Evolutionary conservation across 2,113 vertebrate species (phyloP), one percentile per base, ranked within the genome.

Genomic region (Crotalus horridus): DNA sequence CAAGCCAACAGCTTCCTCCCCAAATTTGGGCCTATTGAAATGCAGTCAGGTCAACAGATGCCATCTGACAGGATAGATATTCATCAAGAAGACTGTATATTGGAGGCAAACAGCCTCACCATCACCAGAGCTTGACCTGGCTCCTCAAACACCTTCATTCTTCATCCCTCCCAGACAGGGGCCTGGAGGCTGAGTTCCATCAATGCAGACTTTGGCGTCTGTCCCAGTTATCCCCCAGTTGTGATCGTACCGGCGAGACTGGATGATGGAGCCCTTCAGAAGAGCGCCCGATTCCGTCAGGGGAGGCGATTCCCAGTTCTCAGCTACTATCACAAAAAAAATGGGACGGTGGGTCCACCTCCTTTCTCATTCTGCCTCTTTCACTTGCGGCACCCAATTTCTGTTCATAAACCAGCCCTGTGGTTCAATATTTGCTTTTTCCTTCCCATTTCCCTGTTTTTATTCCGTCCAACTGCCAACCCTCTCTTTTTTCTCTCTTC

Each of bases 241-340:
- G 94, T 98, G 94, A 97, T 99, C 0, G 98, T 99, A 81, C 99
- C 98, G 0, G 95, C 94, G 0, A 91, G 81, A 0, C 94, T 97
- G 9, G 95, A 95, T 0, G 98, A 99, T 0, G 96, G 96, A 0
- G 20, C 91, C 8, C 56, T 99, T 91, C 39, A 64, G 2, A 97
- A 95, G 20, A 96, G 96, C 0, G 98, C 98, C n/a, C 96, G 95
- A 24, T 98, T 99, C 96, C 97, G 98, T 15, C 98, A 98, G 48
- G 98, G 98, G 0, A 98, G 98, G 2, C 96, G 98, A 43, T 98
- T 99, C 93, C 98, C 98, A 0, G 97, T 98, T 8, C 97, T 99
- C 94, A 98, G 98, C 96, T 98, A 98, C 94, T 98, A 97, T 95
- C 98, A 98, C 95, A 89, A 92, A 33, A 97, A 92, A 53, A 98